These are phyloP conservation scores for Eristalinus sepulchralis DNA, from an alignment of 2,888 invertebrate genomes.

Conservation along the genomic window DNA sequence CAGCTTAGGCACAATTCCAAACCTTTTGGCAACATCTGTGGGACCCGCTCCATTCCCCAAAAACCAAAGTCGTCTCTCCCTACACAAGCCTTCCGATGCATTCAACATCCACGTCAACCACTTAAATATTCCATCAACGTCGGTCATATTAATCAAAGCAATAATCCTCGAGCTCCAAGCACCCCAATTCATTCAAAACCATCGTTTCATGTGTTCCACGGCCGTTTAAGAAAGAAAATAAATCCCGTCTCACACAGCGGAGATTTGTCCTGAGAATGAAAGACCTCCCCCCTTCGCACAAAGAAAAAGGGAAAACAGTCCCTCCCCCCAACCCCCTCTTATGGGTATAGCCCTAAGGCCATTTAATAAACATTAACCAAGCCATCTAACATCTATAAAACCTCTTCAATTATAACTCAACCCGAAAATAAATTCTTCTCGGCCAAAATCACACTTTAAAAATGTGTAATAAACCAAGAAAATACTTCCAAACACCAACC, in stretches of 20 bases:
- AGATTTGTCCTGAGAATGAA: not conserved
- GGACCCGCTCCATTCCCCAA: too few relatives aligned
- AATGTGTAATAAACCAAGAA: constrained; percentile 69
- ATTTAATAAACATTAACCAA: constrained; percentile 56
- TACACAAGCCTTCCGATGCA: too few relatives aligned
- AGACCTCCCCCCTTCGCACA: not conserved
- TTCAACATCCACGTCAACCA: not conserved
- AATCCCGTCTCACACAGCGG: not conserved
- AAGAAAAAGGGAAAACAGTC: not conserved
- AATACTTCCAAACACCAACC: constrained; percentile 53
- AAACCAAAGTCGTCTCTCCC: too few relatives aligned
- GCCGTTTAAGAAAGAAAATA: not conserved
- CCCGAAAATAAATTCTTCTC: constrained; percentile 56
- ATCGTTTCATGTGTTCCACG: not conserved
- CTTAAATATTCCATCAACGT: not conserved
- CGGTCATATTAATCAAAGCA: not conserved
- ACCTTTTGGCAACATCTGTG: too few relatives aligned
- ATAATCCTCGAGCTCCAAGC: not conserved
- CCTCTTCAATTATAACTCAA: constrained; percentile 64
- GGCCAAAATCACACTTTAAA: constrained; percentile 55
- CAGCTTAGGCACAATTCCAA: too few relatives aligned
- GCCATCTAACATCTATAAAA: constrained; percentile 58
- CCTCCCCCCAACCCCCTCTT: not conserved
- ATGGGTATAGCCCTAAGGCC: constrained; percentile 7
- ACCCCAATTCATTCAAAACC: not conserved